Percentiles rank a stretch among this genome's conserved stretches.
Evolutionary conservation across 1,140 invertebrate species (phyloP).

Genomic region (Zaprionus gabonicus): DNA sequence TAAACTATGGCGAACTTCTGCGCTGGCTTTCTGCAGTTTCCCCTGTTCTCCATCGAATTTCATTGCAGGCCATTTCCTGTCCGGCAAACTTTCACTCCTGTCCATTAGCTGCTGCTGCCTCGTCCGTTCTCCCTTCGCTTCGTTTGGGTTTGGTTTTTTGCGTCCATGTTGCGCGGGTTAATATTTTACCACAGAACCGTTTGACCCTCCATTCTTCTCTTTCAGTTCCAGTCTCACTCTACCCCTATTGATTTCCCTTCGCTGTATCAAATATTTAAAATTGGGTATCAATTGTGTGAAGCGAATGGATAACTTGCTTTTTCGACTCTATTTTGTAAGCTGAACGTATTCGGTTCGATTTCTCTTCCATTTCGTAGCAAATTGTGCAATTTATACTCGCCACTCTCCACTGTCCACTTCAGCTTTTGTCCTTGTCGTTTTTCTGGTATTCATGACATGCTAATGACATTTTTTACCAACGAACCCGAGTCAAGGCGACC

Average conservation of each 20-base stretch:
- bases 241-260: not conserved
- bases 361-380: slow-evolving; percentile 11
- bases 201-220: not conserved
- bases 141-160: not conserved
- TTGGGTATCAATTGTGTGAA: not conserved
- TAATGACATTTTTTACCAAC: slow-evolving; percentile 53
- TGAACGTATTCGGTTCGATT: not conserved
- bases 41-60: slow-evolving; percentile 21
- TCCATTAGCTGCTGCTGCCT: not conserved
- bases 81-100: slow-evolving; percentile 45
- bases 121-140: not conserved
- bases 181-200: not conserved
- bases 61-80: slow-evolving; percentile 44
- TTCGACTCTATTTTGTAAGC: not conserved
- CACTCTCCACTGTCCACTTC: not conserved
- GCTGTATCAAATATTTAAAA: slow-evolving; percentile 6
- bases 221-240: not conserved
- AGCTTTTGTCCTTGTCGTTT: slow-evolving; percentile 1
- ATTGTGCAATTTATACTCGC: slow-evolving; percentile 10
- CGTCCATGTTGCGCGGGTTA: not conserved
- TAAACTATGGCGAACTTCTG: slow-evolving; percentile 23
- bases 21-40: slow-evolving; percentile 25
- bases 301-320: not conserved
- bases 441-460: slow-evolving; percentile 38
- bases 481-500: slow-evolving; percentile 1